These are phyloP conservation scores for Pteropus rufus DNA, from an alignment of 2,797 vertebrate species.

Conservation along the genomic window DNA sequence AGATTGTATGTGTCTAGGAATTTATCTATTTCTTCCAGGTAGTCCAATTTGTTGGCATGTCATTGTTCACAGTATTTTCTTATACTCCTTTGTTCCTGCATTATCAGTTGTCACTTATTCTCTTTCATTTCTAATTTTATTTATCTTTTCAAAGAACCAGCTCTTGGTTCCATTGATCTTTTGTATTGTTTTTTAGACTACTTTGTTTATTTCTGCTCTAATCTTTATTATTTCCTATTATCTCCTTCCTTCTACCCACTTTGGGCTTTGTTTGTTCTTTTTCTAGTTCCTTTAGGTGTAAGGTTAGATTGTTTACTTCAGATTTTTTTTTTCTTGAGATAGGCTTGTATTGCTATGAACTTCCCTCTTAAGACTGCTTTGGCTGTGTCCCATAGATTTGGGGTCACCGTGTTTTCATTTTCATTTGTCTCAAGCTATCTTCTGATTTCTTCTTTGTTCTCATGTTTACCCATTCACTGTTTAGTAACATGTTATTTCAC, in stretches of 20 bases:
- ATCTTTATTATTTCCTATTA: not conserved
- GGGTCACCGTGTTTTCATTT: not conserved
- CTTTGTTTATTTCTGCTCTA: not conserved
- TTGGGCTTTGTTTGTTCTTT: not conserved
- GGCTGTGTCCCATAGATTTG: not conserved
- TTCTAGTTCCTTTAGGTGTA: not conserved
- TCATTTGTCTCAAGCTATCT: not conserved
- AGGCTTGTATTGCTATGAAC: not conserved
- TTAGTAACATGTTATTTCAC: too few species aligned
- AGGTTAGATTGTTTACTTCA: not conserved
- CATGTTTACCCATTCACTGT: too few species aligned
- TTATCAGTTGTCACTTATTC: not conserved
- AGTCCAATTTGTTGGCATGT: too few species aligned
- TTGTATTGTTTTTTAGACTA: not conserved
- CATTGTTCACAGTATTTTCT: not conserved
- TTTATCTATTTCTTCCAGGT: too few species aligned
- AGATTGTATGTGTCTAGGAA: too few species aligned
- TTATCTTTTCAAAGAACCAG: not conserved
- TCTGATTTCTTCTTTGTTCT: not conserved
- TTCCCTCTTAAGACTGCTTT: not conserved
- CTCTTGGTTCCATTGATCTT: not conserved
- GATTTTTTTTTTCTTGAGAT: not conserved
- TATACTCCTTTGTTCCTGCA: not conserved
- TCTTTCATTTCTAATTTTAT: not conserved
- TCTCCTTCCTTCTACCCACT: not conserved